phyloP scores from a whole-genome alignment of 2,888 invertebrate species.

The Cyclophora punctaria region DNA sequence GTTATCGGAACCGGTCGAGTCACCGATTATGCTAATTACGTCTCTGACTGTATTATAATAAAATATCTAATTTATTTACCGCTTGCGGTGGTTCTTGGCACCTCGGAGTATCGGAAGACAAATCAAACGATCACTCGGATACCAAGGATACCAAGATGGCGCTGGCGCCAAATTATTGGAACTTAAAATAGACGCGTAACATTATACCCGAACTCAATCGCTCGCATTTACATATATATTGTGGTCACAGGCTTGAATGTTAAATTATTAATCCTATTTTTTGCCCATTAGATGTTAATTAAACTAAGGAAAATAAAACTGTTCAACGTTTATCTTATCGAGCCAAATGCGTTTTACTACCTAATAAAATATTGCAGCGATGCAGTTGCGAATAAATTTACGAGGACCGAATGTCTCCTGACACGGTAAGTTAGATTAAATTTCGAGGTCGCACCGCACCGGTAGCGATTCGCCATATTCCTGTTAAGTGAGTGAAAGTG shows the following conservation, averaged over 20 bases:
- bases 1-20: conserved; percentile 53
- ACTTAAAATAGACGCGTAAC: conserved; percentile 1
- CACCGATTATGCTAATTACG: conserved; percentile 50
- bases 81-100: conserved; percentile 16
- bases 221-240: conserved; percentile 5
- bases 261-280: too few species aligned
- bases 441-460: conserved; percentile 36
- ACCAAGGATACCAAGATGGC: conserved; percentile 18
- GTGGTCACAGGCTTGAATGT: conserved; percentile 3
- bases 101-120: conserved; percentile 16
- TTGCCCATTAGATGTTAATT: too few species aligned
- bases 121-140: conserved; percentile 6
- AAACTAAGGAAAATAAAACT: too few species aligned
- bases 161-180: conserved; percentile 4
- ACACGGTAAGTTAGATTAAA: conserved; percentile 13
- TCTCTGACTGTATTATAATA: conserved; percentile 42
- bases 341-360: too few species aligned
- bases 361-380: too few species aligned
- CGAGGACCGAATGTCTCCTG: too few species aligned
- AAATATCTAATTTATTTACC: conserved; percentile 44
- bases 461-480: conserved; percentile 33
- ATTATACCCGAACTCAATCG: conserved; percentile 1
- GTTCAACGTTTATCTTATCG: too few species aligned
- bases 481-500: conserved; percentile 51
- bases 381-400: too few species aligned